These are phyloP conservation scores for Austrofundulus limnaeus DNA, from an alignment of 2,113 vertebrate species.

Conservation along the genomic window DNA sequence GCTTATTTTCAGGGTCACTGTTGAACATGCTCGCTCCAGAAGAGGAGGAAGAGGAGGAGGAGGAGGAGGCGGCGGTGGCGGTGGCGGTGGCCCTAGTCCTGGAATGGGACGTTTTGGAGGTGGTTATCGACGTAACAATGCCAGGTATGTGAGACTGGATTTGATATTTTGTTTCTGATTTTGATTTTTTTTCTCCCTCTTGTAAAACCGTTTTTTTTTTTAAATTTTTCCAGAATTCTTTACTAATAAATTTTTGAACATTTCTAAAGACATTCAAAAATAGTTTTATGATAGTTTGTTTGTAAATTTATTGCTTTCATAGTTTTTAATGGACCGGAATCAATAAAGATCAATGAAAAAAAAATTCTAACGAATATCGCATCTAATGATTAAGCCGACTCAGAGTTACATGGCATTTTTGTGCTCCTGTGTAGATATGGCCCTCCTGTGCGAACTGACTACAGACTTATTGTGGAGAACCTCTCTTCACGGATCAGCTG, in stretches of 20 bases:
- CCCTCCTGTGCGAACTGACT: constrained; percentile 88
- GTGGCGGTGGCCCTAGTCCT: constrained; percentile 59
- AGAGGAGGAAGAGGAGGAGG: constrained; percentile 77
- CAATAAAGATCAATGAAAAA: too few relatives aligned
- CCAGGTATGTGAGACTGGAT: constrained; percentile 73
- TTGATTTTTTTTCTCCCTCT: too few relatives aligned
- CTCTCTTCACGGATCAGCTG: constrained; percentile 90
- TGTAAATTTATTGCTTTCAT: too few relatives aligned
- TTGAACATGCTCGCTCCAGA: constrained; percentile 87
- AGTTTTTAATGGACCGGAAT: too few relatives aligned
- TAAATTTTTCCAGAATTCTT: too few relatives aligned
- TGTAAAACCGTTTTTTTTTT: too few relatives aligned
- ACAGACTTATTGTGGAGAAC: constrained; percentile 91
- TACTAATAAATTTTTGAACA: too few relatives aligned
- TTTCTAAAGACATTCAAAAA: too few relatives aligned
- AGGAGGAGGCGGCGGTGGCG: constrained; percentile 77
- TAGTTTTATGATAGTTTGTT: too few relatives aligned
- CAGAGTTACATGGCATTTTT: too few relatives aligned
- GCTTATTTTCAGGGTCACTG: constrained; percentile 80
- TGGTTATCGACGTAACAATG: constrained; percentile 83
- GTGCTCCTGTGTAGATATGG: constrained; percentile 78
- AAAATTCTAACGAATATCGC: too few relatives aligned
- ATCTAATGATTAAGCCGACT: too few relatives aligned
- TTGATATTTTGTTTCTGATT: neutral
- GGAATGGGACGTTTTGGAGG: constrained; percentile 78